Percentiles rank a stretch among this genome's conserved stretches.
Conservation (phyloP, 2,113 vertebrate species). For the Eulacestoma nigropectus region DNA sequence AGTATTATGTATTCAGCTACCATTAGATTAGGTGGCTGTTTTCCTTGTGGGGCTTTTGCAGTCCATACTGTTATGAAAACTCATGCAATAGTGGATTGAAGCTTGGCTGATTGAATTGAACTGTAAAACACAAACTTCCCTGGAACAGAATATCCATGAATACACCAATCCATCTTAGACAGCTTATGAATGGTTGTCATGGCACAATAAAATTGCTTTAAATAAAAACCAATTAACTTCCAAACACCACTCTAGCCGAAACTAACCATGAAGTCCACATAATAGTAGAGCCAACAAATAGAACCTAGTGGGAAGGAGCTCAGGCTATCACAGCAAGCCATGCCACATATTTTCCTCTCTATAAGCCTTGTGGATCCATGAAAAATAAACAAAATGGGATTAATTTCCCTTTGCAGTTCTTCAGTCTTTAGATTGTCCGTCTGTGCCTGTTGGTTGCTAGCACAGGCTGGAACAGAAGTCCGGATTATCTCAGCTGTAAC, state of each 20-base stretch:
- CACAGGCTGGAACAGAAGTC: not conserved
- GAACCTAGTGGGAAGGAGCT: not conserved
- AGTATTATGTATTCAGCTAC: not conserved
- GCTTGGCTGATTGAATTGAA: not conserved
- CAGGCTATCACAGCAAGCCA: not conserved
- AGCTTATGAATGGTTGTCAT: not conserved
- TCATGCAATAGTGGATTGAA: not conserved
- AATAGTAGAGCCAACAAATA: not conserved
- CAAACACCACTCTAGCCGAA: not conserved
- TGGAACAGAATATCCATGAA: not conserved
- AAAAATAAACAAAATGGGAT: not conserved
- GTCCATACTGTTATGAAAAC: not conserved
- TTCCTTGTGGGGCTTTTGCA: not conserved
- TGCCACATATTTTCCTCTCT: not conserved
- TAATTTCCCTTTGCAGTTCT: not conserved
- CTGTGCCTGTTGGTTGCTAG: not conserved
- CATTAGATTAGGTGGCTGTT: not conserved
- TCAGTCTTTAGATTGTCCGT: not conserved
- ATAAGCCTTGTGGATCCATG: not conserved
- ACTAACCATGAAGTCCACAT: not conserved
- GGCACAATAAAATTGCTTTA: not conserved
- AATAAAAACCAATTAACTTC: not conserved
- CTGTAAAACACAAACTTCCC: not conserved
- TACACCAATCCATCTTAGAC: not conserved
- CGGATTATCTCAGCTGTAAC: not conserved